phyloP scores from a whole-genome alignment of 2,888 invertebrate species.

The Apamea monoglypha region DNA sequence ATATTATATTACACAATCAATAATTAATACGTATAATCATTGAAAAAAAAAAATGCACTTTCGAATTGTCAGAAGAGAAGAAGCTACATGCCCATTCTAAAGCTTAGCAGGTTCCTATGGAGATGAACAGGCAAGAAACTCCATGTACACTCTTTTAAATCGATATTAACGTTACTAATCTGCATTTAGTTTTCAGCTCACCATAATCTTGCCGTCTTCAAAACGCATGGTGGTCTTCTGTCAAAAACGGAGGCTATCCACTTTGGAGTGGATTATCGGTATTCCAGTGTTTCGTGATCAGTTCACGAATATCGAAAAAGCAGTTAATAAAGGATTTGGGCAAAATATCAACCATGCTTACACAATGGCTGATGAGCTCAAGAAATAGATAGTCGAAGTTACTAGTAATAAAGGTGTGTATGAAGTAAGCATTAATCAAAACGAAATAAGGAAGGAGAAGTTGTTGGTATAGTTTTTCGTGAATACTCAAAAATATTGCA shows the following conservation, averaged over 20 bases:
- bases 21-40: no score
- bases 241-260: conserved; percentile 75
- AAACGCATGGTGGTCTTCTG: conserved; percentile 77
- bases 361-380: conserved; percentile 66
- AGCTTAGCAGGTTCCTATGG: neutral
- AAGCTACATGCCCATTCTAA: neutral
- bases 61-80: neutral
- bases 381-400: conserved; percentile 68
- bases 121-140: neutral
- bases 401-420: conserved; percentile 67
- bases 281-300: conserved; percentile 77
- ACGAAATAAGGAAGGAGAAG: neutral
- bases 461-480: neutral
- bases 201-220: conserved; percentile 72
- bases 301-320: conserved; percentile 70
- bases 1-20: no score
- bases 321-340: conserved; percentile 71
- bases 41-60: neutral
- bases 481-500: neutral
- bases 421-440: neutral
- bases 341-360: conserved; percentile 68
- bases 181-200: conserved; percentile 67
- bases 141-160: no score
- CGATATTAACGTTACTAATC: neutral
- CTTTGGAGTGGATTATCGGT: conserved; percentile 73